Evolutionary conservation across 2,113 vertebrate genomes (phyloP).

Genomic region (Hippolais icterina): DNA sequence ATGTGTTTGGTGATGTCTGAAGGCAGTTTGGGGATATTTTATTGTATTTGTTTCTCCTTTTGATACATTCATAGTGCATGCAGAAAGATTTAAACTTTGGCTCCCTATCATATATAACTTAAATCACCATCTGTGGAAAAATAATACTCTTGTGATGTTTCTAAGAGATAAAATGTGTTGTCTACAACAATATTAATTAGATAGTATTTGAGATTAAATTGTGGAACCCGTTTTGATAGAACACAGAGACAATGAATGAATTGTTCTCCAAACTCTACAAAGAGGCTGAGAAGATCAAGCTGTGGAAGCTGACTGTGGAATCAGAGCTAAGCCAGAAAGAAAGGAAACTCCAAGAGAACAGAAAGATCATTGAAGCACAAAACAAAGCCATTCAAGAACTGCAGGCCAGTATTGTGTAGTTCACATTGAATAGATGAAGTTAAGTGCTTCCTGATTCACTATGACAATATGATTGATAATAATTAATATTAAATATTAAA

Average conservation of each 20-base stretch:
- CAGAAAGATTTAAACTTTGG: background rate
- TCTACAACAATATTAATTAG: conserved; percentile 1
- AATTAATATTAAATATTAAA: conserved; percentile 3
- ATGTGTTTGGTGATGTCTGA: background rate
- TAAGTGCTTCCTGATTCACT: background rate
- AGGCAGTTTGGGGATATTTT: background rate
- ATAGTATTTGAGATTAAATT: conserved; percentile 6
- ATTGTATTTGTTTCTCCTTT: background rate
- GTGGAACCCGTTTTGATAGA: conserved; percentile 70
- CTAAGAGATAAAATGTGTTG: background rate
- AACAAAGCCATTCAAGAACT: conserved; percentile 91
- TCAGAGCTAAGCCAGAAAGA: conserved; percentile 85
- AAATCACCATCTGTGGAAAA: background rate
- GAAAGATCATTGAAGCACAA: conserved; percentile 86
- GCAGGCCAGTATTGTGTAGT: conserved; percentile 78
- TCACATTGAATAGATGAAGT: background rate
- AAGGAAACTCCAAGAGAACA: conserved; percentile 85
- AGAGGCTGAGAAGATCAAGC: conserved; percentile 91
- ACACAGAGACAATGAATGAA: conserved; percentile 72
- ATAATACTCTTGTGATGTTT: background rate
- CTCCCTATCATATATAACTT: background rate
- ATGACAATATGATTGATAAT: background rate
- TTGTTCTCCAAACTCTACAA: conserved; percentile 89
- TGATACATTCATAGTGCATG: background rate
- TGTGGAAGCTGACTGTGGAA: conserved; percentile 85